Evolutionary conservation across 2,113 vertebrate genomes (phyloP), one percentile per base, ranked within the genome.

Genomic region (Calonectris borealis): DNA sequence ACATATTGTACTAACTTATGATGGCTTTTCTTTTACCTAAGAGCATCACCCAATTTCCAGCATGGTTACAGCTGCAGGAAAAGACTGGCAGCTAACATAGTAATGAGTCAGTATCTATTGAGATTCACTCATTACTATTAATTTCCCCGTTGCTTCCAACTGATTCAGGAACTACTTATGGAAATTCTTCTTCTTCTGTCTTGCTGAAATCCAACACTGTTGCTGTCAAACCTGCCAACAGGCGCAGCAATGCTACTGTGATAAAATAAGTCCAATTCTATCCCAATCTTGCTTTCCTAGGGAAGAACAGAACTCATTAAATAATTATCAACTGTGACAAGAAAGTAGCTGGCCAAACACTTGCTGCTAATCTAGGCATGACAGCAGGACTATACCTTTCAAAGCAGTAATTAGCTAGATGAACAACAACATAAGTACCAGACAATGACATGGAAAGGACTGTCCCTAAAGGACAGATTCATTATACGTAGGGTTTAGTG

Each of bases 401-500:
- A 93, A 96, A 97, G 93, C 65, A 89, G 90, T 95, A 94, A 95
- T 97, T 97, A 96, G 90, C 92, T 96, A 93, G 93, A 95, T 95
- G 94, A 95, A 93, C 93, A 91, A 95, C 91, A 97, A 97, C 77
- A 89, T 91, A 97, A 96, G 96, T 93, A 93, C 72, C 91, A 97
- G 83, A 88, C 85, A 97, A 95, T 86, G 96, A 95, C 93, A 94
- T 10, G 34, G 84, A 95, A 94, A 93, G 88, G 84, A 95, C 95
- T 95, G 93, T 97, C 94, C 96, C 97, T 96, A 95, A 97, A 98
- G 97, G 96, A 97, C 88, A 96, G 96, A 97, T 97, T 94, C 93
- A 97, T 97, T 97, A 97, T 97, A 96, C 5, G 27, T 80, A 94
- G 94, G 93, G 89, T 95, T 96, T 96, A 96, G 93, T 91, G 93